phyloP scores from a whole-genome alignment of 2,888 invertebrate species.

The Pristionchus exspectatus region DNA sequence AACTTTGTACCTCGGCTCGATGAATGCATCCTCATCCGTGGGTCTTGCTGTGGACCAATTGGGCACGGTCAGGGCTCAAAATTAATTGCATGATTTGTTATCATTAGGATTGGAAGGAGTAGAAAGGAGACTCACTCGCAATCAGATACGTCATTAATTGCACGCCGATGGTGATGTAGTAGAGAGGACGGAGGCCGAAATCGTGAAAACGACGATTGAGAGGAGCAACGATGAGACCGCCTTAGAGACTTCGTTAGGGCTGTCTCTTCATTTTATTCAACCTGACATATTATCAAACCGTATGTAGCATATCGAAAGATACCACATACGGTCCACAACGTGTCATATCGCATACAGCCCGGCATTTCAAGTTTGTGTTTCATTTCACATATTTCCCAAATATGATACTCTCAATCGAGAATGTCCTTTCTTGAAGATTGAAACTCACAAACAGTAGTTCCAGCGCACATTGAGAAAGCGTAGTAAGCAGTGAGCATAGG shows the following conservation, averaged over 20 bases:
- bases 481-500: slow-evolving; percentile 37
- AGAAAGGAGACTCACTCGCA: slow-evolving; percentile 6
- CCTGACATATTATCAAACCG: too few species aligned
- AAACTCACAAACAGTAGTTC: neutral
- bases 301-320: too few species aligned
- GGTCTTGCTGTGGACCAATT: slow-evolving; percentile 44
- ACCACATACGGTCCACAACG: too few species aligned
- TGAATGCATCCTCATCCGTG: neutral
- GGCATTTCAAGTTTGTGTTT: too few species aligned
- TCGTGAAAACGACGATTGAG: slow-evolving; percentile 29
- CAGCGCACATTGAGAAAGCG: slow-evolving; percentile 1
- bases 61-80: slow-evolving; percentile 8
- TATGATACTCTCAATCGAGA: too few species aligned
- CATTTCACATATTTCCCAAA: too few species aligned
- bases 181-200: slow-evolving; percentile 43
- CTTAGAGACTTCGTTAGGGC: too few species aligned
- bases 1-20: neutral
- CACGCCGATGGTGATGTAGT: slow-evolving; percentile 27
- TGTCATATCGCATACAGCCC: too few species aligned
- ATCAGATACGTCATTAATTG: slow-evolving; percentile 13
- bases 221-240: slow-evolving; percentile 34
- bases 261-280: too few species aligned
- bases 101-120: too few species aligned
- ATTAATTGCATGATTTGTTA: neutral
- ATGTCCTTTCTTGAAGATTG: too few species aligned